Evolutionary conservation across 2,888 invertebrate species (phyloP).

Genomic region (Mayetiola destructor): DNA sequence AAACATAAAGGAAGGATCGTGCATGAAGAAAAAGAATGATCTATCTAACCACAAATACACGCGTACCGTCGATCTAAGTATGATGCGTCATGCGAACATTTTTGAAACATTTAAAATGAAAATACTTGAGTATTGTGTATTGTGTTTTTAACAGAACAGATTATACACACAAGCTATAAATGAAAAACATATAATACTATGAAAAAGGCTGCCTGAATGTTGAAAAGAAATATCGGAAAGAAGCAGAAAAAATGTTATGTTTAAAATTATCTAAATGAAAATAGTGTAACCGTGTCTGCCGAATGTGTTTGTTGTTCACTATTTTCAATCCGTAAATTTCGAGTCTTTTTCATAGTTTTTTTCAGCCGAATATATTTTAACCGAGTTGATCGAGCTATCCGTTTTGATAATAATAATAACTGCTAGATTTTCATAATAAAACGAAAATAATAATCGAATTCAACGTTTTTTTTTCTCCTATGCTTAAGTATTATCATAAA

Average conservation of each 20-base stretch:
- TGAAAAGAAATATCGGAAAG: slow-evolving; percentile 2
- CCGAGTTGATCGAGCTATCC: too few relatives aligned
- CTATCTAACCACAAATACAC: slow-evolving; percentile 1
- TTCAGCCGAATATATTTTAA: too few relatives aligned
- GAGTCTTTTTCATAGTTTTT: not conserved
- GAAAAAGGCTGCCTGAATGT: slow-evolving; percentile 9
- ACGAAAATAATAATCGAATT: too few relatives aligned
- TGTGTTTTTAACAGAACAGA: too few relatives aligned
- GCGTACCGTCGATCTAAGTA: not conserved
- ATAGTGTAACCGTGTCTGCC: slow-evolving; percentile 12
- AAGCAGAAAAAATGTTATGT: slow-evolving; percentile 9
- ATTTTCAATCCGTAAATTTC: slow-evolving; percentile 3
- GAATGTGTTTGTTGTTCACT: slow-evolving; percentile 9
- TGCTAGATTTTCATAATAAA: too few relatives aligned
- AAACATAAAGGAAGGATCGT: too few relatives aligned
- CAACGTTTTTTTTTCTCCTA: too few relatives aligned
- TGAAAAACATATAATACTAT: not conserved
- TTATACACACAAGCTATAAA: too few relatives aligned
- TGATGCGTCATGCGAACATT: slow-evolving; percentile 9
- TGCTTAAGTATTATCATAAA: too few relatives aligned
- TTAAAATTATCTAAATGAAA: slow-evolving; percentile 6
- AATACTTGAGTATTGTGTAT: too few relatives aligned
- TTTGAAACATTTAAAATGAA: not conserved
- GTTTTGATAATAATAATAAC: too few relatives aligned
- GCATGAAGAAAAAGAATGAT: too few relatives aligned